phyloP scores from a whole-genome alignment of 2,113 vertebrate genomes.

The Hippocampus abdominalis region DNA sequence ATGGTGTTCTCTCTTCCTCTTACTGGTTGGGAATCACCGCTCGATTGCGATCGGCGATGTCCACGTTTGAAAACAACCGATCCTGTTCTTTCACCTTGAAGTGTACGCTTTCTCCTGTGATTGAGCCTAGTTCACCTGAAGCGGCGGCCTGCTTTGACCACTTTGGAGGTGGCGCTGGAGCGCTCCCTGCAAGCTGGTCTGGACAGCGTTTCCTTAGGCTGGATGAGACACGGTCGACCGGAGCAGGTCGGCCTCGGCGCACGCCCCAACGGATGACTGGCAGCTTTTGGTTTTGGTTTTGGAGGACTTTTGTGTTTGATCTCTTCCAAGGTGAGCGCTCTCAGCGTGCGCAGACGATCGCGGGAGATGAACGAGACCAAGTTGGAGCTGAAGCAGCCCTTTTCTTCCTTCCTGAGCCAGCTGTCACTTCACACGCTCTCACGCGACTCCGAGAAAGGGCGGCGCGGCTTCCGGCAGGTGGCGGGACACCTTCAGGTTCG shows the following conservation, averaged over 20 bases:
- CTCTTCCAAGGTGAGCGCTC: slow-evolving; percentile 51
- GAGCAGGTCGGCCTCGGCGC: slow-evolving; percentile 55
- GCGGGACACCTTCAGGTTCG: not conserved
- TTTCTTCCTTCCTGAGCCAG: slow-evolving; percentile 63
- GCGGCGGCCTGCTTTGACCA: slow-evolving; percentile 56
- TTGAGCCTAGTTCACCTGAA: slow-evolving; percentile 68
- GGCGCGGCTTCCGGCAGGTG: slow-evolving; percentile 71
- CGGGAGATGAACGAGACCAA: slow-evolving; percentile 54
- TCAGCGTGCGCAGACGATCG: slow-evolving; percentile 66
- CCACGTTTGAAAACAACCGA: not conserved
- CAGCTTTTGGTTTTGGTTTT: not conserved
- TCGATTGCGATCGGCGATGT: not conserved
- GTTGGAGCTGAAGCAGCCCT: slow-evolving; percentile 69
- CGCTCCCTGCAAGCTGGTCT: slow-evolving; percentile 42
- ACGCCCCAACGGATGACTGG: not conserved
- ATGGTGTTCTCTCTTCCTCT: too few species aligned
- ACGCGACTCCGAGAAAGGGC: slow-evolving; percentile 38
- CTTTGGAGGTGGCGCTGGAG: slow-evolving; percentile 58
- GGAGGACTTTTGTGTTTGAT: not conserved
- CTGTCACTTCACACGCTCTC: slow-evolving; percentile 65
- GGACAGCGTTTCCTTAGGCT: slow-evolving; percentile 66
- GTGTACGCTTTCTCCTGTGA: not conserved
- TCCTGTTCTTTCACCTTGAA: not conserved
- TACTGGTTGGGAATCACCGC: not conserved
- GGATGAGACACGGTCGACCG: slow-evolving; percentile 65